Conservation (phyloP, 2,113 vertebrate genomes). For the Chionomys nivalis region DNA sequence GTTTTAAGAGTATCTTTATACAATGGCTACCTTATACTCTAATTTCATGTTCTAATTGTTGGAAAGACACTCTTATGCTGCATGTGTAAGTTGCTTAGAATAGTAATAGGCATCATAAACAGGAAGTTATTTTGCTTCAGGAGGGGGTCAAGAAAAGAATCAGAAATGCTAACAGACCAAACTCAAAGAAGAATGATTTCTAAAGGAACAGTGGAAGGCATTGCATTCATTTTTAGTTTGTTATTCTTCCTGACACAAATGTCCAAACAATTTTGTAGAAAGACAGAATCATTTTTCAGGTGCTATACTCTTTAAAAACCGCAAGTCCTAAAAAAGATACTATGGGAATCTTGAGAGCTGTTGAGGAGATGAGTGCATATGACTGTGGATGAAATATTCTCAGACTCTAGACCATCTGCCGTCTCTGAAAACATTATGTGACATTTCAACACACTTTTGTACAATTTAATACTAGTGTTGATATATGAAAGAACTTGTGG, state of each 20-base stretch:
- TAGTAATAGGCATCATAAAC: slow-evolving; percentile 23
- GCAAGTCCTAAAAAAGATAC: not conserved
- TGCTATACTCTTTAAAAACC: not conserved
- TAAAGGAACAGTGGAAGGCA: not conserved
- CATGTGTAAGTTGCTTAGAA: not conserved
- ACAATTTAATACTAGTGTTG: not conserved
- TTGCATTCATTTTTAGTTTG: not conserved
- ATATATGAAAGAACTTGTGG: not conserved
- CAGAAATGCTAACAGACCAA: not conserved
- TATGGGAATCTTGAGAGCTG: slow-evolving; percentile 30
- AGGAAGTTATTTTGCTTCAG: not conserved
- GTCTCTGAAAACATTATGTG: not conserved
- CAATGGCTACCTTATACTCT: not conserved
- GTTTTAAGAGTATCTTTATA: slow-evolving; percentile 36
- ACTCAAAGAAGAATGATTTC: not conserved
- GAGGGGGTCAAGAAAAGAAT: not conserved
- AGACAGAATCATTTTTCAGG: not conserved
- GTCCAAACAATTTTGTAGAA: not conserved
- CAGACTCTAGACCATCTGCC: not conserved
- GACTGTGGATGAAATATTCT: slow-evolving; percentile 20
- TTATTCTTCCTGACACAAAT: not conserved
- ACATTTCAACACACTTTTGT: not conserved
- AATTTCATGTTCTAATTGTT: not conserved
- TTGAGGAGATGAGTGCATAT: not conserved
- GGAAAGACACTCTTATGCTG: not conserved